phyloP scores from a whole-genome alignment of 2,113 vertebrate genomes.

The Poecilia latipinna region DNA sequence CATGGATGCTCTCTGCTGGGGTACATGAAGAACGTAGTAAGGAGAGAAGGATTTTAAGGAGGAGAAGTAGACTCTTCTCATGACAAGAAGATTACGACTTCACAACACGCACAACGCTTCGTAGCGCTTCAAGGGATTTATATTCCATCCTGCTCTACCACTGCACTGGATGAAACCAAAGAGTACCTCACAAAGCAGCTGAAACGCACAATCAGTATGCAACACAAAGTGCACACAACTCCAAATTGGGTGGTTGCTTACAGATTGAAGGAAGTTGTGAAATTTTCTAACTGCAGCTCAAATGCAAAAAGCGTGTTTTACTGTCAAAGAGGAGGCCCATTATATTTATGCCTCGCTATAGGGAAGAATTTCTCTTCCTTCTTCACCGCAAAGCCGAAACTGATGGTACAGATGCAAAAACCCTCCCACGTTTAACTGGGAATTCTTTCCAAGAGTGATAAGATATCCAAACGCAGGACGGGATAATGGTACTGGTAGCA shows the following conservation, averaged over 20 bases:
- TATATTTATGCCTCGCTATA: no score
- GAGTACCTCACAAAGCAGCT: neutral
- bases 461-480: neutral
- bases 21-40: neutral
- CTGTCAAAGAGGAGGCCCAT: neutral
- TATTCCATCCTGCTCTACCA: neutral
- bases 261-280: neutral
- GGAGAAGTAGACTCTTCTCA: neutral
- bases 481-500: neutral
- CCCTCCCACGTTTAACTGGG: neutral
- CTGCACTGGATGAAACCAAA: neutral
- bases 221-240: neutral
- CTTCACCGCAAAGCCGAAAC: no score
- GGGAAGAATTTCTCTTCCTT: no score
- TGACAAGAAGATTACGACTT: neutral
- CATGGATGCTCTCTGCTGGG: neutral
- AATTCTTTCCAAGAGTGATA: neutral
- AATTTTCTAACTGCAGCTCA: neutral
- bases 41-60: neutral
- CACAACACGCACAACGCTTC: neutral
- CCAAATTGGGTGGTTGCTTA: neutral
- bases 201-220: neutral
- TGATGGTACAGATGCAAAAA: neutral
- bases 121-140: neutral
- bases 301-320: neutral